Conservation (phyloP, 2,797 vertebrate genomes). For the Psittacula echo region DNA sequence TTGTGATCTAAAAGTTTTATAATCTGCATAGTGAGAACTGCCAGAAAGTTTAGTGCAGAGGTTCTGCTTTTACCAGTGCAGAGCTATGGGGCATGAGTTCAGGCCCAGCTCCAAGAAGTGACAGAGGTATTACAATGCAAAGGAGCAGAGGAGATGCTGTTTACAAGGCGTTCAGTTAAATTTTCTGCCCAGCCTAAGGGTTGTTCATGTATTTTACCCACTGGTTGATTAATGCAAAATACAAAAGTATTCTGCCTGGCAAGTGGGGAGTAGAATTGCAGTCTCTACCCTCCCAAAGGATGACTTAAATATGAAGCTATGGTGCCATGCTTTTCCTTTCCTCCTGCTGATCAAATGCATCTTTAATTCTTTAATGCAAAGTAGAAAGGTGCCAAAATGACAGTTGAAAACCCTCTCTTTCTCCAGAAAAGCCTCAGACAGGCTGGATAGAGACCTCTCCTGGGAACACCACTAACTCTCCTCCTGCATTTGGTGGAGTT, state of each 20-base stretch:
- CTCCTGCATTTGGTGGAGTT: neutral
- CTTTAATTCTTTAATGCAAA: conserved; percentile 34
- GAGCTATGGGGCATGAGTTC: neutral
- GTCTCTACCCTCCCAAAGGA: conserved; percentile 5
- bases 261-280: neutral
- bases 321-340: neutral
- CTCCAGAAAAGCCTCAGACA: neutral
- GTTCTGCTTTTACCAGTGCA: neutral
- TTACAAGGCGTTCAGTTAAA: neutral
- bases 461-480: neutral
- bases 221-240: conserved; percentile 18
- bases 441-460: neutral
- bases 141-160: neutral
- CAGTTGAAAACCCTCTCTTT: neutral
- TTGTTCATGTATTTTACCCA: neutral
- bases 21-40: neutral
- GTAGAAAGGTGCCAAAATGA: neutral
- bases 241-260: conserved; percentile 8
- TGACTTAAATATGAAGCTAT: neutral
- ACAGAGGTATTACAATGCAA: neutral
- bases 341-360: conserved; percentile 1
- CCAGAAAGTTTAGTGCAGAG: neutral
- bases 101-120: neutral
- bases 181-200: neutral
- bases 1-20: conserved; percentile 5